These are phyloP conservation scores for Zhengitettix transpicula DNA, from an alignment of 2,888 invertebrate genomes.

Conservation along the genomic window DNA sequence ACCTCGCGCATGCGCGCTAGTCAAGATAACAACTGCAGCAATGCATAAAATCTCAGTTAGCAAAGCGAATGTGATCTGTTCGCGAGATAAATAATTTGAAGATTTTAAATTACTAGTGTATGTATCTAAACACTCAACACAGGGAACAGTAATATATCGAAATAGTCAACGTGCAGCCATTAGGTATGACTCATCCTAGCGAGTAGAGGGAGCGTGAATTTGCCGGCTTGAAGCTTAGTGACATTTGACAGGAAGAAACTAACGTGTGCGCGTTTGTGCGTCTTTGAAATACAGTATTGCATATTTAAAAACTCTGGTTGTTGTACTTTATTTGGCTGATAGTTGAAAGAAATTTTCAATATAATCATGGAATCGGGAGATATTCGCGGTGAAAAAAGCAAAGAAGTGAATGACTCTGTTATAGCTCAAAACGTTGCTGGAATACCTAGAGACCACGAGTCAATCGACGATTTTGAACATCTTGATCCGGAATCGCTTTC, in stretches of 20 bases:
- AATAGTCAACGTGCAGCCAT: no score
- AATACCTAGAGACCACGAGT: conserved; percentile 44
- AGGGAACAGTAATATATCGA: no score
- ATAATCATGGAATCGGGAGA: no score
- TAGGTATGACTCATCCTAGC: conserved; percentile 3
- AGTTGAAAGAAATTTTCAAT: no score
- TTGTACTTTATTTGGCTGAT: no score
- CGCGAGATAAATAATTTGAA: no score
- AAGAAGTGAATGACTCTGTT: no score
- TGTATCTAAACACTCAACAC: no score
- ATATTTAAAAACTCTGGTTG: no score
- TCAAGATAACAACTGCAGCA: background rate
- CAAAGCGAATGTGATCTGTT: no score
- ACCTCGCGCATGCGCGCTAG: background rate
- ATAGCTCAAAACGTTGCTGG: conserved; percentile 4
- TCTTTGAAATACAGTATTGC: no score
- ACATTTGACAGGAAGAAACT: conserved; percentile 16
- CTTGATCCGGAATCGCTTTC: conserved; percentile 39
- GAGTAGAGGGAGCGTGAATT: conserved; percentile 3
- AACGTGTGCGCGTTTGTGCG: background rate
- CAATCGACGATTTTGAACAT: conserved; percentile 58
- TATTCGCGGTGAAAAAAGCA: no score
- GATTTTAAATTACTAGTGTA: background rate
- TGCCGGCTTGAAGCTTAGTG: conserved; percentile 11
- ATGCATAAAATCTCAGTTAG: background rate